phyloP scores from a whole-genome alignment of 2,113 vertebrate species.

The Mobula birostris region DNA sequence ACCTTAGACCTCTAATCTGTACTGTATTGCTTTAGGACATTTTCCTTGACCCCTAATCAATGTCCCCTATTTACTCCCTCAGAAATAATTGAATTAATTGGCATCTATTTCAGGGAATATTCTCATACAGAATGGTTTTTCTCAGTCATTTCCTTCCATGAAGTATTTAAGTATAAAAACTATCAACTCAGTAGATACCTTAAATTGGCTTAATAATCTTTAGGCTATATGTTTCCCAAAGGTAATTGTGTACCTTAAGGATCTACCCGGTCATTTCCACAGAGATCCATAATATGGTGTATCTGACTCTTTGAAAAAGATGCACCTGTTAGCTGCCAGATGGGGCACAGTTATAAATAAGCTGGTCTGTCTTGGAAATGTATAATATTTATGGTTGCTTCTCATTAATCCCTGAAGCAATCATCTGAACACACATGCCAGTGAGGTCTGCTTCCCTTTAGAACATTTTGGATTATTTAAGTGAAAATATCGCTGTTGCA shows the following conservation, averaged over 20 bases:
- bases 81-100: background rate
- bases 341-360: background rate
- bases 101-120: background rate
- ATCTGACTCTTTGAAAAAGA: background rate
- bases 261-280: background rate
- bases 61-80: background rate
- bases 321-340: background rate
- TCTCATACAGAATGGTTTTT: background rate
- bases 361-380: background rate
- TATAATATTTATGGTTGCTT: background rate
- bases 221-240: background rate
- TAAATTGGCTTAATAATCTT: background rate
- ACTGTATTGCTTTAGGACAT: too few species aligned
- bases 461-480: slow-evolving; percentile 6
- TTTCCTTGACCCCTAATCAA: background rate
- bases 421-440: background rate
- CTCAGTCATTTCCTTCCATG: background rate
- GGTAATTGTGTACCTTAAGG: background rate
- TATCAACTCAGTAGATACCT: background rate
- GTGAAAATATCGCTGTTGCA: background rate
- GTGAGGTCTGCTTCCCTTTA: background rate
- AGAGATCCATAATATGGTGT: background rate
- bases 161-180: background rate
- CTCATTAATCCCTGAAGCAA: background rate
- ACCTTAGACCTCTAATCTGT: too few species aligned